These are phyloP conservation scores for Patella caerulea DNA, from an alignment of 2,888 invertebrate species.

Conservation along the genomic window DNA sequence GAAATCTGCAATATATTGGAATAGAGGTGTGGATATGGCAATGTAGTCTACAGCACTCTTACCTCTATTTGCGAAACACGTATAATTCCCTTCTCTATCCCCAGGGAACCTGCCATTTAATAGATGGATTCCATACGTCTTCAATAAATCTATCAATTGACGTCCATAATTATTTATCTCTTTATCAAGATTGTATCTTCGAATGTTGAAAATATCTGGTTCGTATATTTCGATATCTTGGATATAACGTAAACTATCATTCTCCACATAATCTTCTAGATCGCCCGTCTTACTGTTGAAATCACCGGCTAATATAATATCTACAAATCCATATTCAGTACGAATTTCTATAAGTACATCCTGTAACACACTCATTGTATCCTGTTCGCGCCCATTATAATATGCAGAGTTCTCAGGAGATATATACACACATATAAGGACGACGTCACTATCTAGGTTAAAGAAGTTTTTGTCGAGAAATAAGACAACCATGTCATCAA, in stretches of 20 bases:
- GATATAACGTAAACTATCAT: background rate
- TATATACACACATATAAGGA: no score
- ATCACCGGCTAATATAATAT: background rate
- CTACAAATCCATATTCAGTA: background rate
- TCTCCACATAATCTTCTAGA: background rate
- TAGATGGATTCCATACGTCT: background rate
- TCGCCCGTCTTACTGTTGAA: background rate
- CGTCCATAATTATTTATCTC: background rate
- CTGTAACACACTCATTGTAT: background rate
- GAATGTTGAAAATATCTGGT: background rate
- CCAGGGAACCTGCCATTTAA: background rate
- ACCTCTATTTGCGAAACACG: background rate
- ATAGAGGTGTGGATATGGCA: background rate
- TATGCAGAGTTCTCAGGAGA: background rate
- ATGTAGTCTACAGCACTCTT: conserved; percentile 1
- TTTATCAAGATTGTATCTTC: background rate
- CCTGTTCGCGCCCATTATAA: background rate
- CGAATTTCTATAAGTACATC: background rate
- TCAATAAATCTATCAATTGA: background rate
- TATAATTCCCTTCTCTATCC: background rate
- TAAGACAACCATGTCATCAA: background rate
- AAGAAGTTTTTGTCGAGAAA: background rate
- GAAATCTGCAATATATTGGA: background rate
- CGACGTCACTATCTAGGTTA: no score
- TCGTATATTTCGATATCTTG: background rate